phyloP scores from a whole-genome alignment of 2,888 invertebrate genomes.

The Dorcus hopei region DNA sequence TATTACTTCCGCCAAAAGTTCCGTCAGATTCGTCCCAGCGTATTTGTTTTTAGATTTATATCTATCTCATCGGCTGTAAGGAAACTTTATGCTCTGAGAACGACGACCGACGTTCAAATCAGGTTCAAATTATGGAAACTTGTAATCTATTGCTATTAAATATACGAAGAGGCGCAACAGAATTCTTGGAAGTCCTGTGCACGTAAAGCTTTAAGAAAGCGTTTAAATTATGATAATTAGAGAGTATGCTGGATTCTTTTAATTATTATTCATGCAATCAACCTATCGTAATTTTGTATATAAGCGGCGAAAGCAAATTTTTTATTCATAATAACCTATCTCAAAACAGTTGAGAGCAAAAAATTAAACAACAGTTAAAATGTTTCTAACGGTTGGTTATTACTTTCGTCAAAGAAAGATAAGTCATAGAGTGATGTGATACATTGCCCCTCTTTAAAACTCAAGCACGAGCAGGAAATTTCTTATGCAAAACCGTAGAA shows the following conservation, averaged over 20 bases:
- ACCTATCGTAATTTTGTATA: not conserved
- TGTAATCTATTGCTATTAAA: not conserved
- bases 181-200: not conserved
- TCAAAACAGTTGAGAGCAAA: too few species aligned
- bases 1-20: slow-evolving; percentile 1
- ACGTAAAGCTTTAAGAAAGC: not conserved
- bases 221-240: not conserved
- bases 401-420: too few species aligned
- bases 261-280: not conserved
- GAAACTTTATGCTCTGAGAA: not conserved
- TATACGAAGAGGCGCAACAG: not conserved
- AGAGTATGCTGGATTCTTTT: not conserved
- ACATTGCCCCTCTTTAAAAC: too few species aligned
- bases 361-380: too few species aligned
- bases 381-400: too few species aligned
- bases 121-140: not conserved
- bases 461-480: too few species aligned
- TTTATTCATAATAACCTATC: too few species aligned
- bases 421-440: too few species aligned
- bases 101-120: not conserved
- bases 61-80: not conserved
- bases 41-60: slow-evolving; percentile 1
- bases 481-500: too few species aligned
- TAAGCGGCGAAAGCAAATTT: not conserved
- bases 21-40: not conserved